phyloP scores from a whole-genome alignment of 2,113 vertebrate species.

The Cebidichthys violaceus region DNA sequence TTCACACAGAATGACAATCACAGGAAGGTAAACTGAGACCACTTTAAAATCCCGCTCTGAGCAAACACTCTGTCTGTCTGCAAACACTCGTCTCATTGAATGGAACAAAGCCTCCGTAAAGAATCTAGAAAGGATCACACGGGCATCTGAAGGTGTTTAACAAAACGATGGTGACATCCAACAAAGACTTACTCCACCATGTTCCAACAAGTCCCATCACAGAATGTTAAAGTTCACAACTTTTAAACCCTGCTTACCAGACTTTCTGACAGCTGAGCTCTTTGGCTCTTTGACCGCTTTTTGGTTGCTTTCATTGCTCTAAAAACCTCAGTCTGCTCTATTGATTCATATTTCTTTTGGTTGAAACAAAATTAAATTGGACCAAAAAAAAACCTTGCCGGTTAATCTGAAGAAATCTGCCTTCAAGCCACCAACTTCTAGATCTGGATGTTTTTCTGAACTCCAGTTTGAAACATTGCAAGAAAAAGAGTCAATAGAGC shows the following conservation, averaged over 20 bases:
- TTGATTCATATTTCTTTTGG: too few relatives aligned
- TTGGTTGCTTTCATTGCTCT: too few relatives aligned
- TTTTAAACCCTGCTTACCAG: too few relatives aligned
- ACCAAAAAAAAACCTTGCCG: too few relatives aligned
- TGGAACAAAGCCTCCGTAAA: not conserved
- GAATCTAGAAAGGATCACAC: not conserved
- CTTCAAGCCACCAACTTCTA: not conserved
- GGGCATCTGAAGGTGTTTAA: not conserved
- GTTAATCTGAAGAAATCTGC: not conserved
- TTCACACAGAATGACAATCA: conserved; percentile 6
- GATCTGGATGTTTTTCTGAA: conserved; percentile 1
- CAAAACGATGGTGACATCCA: too few relatives aligned
- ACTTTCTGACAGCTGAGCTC: too few relatives aligned
- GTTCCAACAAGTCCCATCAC: too few relatives aligned
- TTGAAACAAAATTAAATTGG: too few relatives aligned
- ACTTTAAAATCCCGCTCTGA: not conserved
- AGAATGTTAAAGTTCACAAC: too few relatives aligned
- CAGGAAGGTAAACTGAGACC: not conserved
- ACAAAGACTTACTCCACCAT: too few relatives aligned
- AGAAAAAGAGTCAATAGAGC: conserved; percentile 3
- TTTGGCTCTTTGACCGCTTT: too few relatives aligned
- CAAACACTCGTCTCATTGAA: conserved; percentile 19
- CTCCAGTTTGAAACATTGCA: conserved; percentile 7
- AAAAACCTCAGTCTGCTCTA: too few relatives aligned
- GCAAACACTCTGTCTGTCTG: conserved; percentile 7